Evolutionary conservation across 1,140 invertebrate genomes (phyloP).

Genomic region (Heliconius nattereri): DNA sequence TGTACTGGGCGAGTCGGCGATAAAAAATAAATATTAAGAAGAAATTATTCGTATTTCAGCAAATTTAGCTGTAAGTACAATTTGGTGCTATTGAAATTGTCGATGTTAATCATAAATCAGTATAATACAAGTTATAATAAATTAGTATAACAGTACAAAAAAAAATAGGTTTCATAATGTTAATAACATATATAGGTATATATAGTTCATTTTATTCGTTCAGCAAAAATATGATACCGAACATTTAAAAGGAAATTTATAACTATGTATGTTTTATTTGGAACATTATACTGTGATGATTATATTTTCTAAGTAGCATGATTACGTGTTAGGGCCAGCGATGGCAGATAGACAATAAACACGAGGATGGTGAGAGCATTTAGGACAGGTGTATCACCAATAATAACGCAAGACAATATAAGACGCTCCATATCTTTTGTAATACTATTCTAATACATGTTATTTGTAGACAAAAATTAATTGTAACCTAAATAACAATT

Average conservation of each 20-base stretch:
- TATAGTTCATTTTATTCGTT: too few relatives aligned
- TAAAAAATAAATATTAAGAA: not conserved
- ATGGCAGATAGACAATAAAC: constrained; percentile 49
- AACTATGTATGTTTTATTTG: not conserved
- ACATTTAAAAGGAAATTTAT: not conserved
- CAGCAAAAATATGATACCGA: too few relatives aligned
- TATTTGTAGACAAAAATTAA: constrained; percentile 37
- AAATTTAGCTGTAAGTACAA: not conserved
- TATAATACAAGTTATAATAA: not conserved
- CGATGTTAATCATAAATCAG: not conserved
- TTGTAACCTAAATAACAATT: constrained; percentile 35
- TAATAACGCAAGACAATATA: constrained; percentile 40
- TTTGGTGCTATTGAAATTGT: not conserved
- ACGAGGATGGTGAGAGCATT: constrained; percentile 31
- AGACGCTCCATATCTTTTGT: not conserved
- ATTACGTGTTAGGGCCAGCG: constrained; percentile 50
- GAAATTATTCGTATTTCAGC: not conserved
- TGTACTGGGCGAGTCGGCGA: not conserved
- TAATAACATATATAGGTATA: not conserved
- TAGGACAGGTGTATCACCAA: constrained; percentile 49
- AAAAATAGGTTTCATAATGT: not conserved
- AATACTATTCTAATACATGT: constrained; percentile 26
- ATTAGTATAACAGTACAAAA: too few relatives aligned
- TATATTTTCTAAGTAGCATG: not conserved
- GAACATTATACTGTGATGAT: not conserved